Evolutionary conservation across 1,140 invertebrate species (phyloP), one percentile per base, ranked within the genome.

Genomic region (Zophobas morio): DNA sequence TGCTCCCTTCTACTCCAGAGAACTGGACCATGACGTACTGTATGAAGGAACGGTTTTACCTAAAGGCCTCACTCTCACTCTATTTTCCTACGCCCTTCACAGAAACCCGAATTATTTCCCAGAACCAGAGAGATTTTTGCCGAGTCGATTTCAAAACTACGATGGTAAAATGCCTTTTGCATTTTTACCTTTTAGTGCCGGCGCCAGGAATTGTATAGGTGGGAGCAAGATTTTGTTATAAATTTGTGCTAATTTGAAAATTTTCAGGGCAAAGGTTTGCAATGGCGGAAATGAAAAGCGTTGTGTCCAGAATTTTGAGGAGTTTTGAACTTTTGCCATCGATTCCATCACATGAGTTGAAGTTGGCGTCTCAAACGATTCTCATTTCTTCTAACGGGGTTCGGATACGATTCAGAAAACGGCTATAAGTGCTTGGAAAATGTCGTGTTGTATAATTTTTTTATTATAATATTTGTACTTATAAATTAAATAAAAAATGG

Each of bases 91-190:
- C 70, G 91, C 89, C 76, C 82, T 95, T 46, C 95, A 96, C 84
- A 88, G 92, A 70, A 88, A 93, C 82, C 86, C 89, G 1, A 86
- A 91, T 35, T 82, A 90, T 39, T 96, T 91, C 83, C 88, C 90
- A 46, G 88, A 96, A 74, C 94, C 95, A 0, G 89, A 93, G 47
- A 86, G 87, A 74, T 96, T 94, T 84, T 89, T 94, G 84, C 95
- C 95, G 0, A 93, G 96, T 73, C 87, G 94, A 80, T 96, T 96
- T 86, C 83, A 91, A 66, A 71, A 47, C 6, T 88, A 90, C 77
- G 91, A 85, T 42, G 87, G 89, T 73, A 84, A 88, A 79, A 81
- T 88, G 34, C 87, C 87, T 32, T 92, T 86, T 77, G 84, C 87
- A 1, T 93, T 90, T 81, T 86, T 93, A n/a, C 92, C 92, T 1